These are phyloP conservation scores for Strigamia maritima DNA, from an alignment of 2,888 invertebrate species.

Conservation along the genomic window DNA sequence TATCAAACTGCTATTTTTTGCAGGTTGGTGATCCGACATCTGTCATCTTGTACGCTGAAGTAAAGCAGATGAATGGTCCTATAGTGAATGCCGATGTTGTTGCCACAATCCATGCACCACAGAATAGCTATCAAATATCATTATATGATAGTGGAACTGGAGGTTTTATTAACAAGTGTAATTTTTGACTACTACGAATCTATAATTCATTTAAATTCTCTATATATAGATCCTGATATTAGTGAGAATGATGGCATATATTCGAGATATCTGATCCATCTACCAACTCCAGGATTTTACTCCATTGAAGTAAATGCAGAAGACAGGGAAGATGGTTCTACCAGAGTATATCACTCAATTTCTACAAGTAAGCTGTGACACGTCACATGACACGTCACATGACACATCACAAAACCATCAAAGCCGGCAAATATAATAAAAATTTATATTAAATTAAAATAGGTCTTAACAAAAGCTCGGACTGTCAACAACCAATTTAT, in stretches of 20 bases:
- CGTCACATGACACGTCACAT: too few species aligned
- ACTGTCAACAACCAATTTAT: not conserved
- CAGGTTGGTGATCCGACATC: not conserved
- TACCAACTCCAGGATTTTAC: constrained; percentile 39
- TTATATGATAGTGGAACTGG: constrained; percentile 46
- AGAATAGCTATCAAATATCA: constrained; percentile 36
- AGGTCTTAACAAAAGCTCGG: not conserved
- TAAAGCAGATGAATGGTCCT: constrained; percentile 47
- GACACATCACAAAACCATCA: not conserved
- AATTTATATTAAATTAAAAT: not conserved
- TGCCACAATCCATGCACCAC: constrained; percentile 45
- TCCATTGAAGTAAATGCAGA: not conserved
- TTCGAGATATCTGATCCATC: constrained; percentile 60
- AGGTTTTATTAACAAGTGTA: constrained; percentile 33
- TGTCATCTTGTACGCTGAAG: constrained; percentile 46
- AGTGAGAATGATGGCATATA: constrained; percentile 56
- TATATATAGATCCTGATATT: constrained; percentile 51
- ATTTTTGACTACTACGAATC: not conserved
- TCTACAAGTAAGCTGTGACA: not conserved
- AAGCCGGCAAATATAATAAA: not conserved
- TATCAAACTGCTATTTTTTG: not conserved
- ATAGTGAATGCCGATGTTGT: constrained; percentile 48
- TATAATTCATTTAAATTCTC: not conserved
- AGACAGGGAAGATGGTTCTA: not conserved
- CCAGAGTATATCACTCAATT: not conserved